Base-by-base conservation (phyloP, 2,797 vertebrate species). In the Pseudocheirus occidentalis region DNA sequence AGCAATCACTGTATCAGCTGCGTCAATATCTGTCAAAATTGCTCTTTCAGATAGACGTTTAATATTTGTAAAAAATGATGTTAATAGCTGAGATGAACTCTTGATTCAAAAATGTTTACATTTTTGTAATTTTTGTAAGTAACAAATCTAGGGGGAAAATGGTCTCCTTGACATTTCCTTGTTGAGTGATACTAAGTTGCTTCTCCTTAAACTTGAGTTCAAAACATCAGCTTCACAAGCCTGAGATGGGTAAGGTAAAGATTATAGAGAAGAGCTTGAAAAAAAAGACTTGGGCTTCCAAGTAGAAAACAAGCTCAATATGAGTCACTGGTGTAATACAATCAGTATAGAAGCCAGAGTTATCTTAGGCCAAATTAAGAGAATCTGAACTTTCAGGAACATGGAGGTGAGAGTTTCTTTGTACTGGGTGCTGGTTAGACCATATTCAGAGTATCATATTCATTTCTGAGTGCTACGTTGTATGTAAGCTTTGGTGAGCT, bases 81-180 rank as follows among this genome's bases (percentile, higher is more conserved):
- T 18, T 46, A 46, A 81, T 24, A 40, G 2, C 66, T 73, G 5
- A 21, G 18, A 94, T 46, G 55, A 95, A 53, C 46, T 93, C 6
- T 34, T 89, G 29, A 2, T 27, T 53, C 56, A 31, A 91, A 54
- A 52, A n/a, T 34, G 0, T 92, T 94, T 93, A n/a, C n/a, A n/a
- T n/a, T n/a, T n/a, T n/a, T n/a, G n/a, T n/a, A n/a, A n/a, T n/a
- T n/a, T n/a, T n/a, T n/a, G n/a, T n/a, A 93, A 56, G 54, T 95
- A 93, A 21, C 7, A n/a, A 81, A 12, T 81, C 91, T 94, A 90
- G 62, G 66, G 92, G 94, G 4, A 55, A 40, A 50, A 92, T 90
- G 24, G 90, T 34, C 18, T 27, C 18, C n/a, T 40, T 40, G 66
- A 40, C n/a, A 66, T 28, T 73, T 73, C 18, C n/a, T 81, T 81